Conservation (phyloP, 2,888 invertebrate species). For the Andrena marginata region DNA sequence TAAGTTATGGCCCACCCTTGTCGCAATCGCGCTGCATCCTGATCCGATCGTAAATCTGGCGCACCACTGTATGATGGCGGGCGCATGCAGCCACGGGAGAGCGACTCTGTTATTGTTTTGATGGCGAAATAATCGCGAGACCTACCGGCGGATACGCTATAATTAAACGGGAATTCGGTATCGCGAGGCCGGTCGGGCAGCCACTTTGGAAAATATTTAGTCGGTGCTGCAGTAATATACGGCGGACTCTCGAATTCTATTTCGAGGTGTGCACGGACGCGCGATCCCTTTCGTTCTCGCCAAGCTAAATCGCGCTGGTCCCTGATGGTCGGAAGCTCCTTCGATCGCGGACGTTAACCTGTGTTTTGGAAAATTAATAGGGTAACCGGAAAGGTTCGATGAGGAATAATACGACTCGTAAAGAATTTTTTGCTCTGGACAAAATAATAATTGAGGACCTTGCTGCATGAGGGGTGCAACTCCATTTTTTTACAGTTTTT, state of each 20-base stretch:
- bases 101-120: slow-evolving; percentile 66
- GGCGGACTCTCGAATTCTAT: slow-evolving; percentile 35
- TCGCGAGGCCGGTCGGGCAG: slow-evolving; percentile 30
- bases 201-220: slow-evolving; percentile 64
- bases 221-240: slow-evolving; percentile 29
- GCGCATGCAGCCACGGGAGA: slow-evolving; percentile 25
- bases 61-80: slow-evolving; percentile 19
- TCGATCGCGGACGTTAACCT: slow-evolving; percentile 6
- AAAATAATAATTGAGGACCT: too few species aligned
- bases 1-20: slow-evolving; percentile 73
- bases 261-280: slow-evolving; percentile 4
- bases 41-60: slow-evolving; percentile 68
- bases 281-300: slow-evolving; percentile 21
- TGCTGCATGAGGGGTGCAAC: too few species aligned
- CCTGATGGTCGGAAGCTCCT: neutral
- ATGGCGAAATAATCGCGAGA: slow-evolving; percentile 64
- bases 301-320: neutral
- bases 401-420: too few species aligned
- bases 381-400: too few species aligned
- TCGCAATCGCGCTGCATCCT: slow-evolving; percentile 70
- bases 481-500: too few species aligned
- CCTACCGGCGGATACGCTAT: slow-evolving; percentile 44
- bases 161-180: slow-evolving; percentile 63
- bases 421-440: too few species aligned
- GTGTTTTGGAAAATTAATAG: neutral